Conservation (phyloP, 2,888 invertebrate genomes). For the Netelia melanura region DNA sequence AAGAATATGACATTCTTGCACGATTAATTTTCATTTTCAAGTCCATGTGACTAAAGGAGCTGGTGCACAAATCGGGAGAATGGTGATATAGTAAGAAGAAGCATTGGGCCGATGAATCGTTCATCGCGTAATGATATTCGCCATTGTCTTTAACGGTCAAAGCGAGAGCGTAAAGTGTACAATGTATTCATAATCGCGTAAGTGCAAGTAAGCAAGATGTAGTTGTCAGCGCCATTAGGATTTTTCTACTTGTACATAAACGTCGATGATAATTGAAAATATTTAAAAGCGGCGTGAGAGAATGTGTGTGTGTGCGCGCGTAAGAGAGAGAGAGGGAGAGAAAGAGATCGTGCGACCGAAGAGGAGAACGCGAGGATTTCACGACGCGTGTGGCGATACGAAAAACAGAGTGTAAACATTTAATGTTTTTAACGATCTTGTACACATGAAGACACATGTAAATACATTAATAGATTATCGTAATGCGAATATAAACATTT, state of each 20-base stretch:
- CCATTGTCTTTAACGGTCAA: slow-evolving; percentile 48
- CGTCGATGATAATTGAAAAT: slow-evolving; percentile 73
- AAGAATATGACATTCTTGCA: slow-evolving; percentile 39
- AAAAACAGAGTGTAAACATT: slow-evolving; percentile 80
- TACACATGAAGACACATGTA: slow-evolving; percentile 83
- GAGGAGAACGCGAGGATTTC: slow-evolving; percentile 53
- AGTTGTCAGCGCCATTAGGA: slow-evolving; percentile 76
- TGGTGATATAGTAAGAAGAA: neutral
- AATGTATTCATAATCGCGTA: slow-evolving; percentile 74
- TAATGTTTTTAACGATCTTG: slow-evolving; percentile 84
- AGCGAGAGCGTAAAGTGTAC: slow-evolving; percentile 70
- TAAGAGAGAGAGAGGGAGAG: neutral
- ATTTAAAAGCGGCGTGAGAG: slow-evolving; percentile 69
- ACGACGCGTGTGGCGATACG: slow-evolving; percentile 66
- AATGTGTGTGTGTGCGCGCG: neutral
- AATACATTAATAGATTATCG: slow-evolving; percentile 83
- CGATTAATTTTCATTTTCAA: slow-evolving; percentile 21
- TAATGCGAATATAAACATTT: slow-evolving; percentile 83
- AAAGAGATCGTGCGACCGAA: slow-evolving; percentile 46
- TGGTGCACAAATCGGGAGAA: neutral
- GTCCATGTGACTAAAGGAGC: slow-evolving; percentile 3
- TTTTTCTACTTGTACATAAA: slow-evolving; percentile 81
- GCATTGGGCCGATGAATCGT: slow-evolving; percentile 16
- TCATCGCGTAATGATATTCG: slow-evolving; percentile 41
- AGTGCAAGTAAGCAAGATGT: slow-evolving; percentile 69